Conservation (phyloP, 2,113 vertebrate species). For the Plectropomus leopardus region DNA sequence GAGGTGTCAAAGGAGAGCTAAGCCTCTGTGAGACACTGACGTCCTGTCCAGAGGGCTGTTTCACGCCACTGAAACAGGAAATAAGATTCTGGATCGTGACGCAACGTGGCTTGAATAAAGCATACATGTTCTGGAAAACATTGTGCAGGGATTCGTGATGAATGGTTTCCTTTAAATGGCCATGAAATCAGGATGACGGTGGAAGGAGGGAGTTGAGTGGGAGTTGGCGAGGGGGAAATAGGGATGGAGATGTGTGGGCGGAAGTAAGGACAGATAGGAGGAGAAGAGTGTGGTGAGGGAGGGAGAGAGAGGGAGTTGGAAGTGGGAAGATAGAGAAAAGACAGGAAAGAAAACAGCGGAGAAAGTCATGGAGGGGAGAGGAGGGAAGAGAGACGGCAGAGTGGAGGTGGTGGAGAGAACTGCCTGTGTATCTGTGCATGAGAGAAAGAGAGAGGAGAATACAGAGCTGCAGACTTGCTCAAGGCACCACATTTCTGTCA, state of each 20-base stretch:
- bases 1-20: conserved; percentile 38
- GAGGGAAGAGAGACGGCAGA: conserved; percentile 1
- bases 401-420: conserved; percentile 38
- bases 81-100: conserved; percentile 16
- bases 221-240: conserved; percentile 30
- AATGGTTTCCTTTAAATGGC: conserved; percentile 42
- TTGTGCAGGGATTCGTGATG: neutral
- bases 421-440: neutral
- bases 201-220: conserved; percentile 39
- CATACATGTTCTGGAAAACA: conserved; percentile 23
- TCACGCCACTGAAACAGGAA: conserved; percentile 32
- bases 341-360: neutral
- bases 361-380: conserved; percentile 14
- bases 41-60: conserved; percentile 10
- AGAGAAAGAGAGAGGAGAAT: conserved; percentile 39
- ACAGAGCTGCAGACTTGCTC: conserved; percentile 56
- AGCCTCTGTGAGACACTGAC: conserved; percentile 42
- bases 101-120: conserved; percentile 4
- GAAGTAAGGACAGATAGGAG: conserved; percentile 42
- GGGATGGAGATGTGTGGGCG: conserved; percentile 47
- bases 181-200: conserved; percentile 54
- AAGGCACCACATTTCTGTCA: conserved; percentile 76
- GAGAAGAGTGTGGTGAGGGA: conserved; percentile 15
- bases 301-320: conserved; percentile 25
- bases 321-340: conserved; percentile 23